phyloP scores from a whole-genome alignment of 2,888 invertebrate genomes.

The Andrena bicolor region DNA sequence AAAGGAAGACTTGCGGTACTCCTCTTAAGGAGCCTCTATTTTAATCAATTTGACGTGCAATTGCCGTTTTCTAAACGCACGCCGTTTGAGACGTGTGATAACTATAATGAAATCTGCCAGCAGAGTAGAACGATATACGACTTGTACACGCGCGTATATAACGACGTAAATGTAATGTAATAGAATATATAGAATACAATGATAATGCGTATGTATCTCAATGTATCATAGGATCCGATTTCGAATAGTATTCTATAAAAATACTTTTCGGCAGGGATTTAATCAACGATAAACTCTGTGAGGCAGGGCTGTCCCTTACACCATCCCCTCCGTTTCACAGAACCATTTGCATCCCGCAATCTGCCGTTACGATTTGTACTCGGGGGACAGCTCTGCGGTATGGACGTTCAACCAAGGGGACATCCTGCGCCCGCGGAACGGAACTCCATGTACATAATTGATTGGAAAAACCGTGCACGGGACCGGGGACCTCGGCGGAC shows the following conservation, averaged over 20 bases:
- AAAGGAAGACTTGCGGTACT: slow-evolving; percentile 69
- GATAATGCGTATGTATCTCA: slow-evolving; percentile 61
- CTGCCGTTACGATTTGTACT: not conserved
- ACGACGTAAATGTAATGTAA: slow-evolving; percentile 62
- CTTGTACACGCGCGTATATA: slow-evolving; percentile 52
- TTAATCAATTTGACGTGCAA: slow-evolving; percentile 31
- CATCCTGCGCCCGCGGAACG: slow-evolving; percentile 29
- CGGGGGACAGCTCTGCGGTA: not conserved
- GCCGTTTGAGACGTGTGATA: slow-evolving; percentile 13
- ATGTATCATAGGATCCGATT: slow-evolving; percentile 60
- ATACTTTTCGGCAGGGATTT: slow-evolving; percentile 70
- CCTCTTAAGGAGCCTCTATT: slow-evolving; percentile 33
- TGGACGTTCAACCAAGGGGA: slow-evolving; percentile 23
- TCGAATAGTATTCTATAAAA: slow-evolving; percentile 75
- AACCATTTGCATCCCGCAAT: not conserved
- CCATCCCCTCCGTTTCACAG: not conserved
- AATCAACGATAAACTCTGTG: slow-evolving; percentile 38
- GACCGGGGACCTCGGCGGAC: slow-evolving; percentile 26
- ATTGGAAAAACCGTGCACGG: slow-evolving; percentile 20
- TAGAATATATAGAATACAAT: slow-evolving; percentile 64
- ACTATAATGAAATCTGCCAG: slow-evolving; percentile 62
- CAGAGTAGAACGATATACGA: slow-evolving; percentile 50
- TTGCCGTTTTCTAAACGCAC: slow-evolving; percentile 18
- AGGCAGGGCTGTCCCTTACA: slow-evolving; percentile 7
- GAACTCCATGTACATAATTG: slow-evolving; percentile 32